A percentile compares a stretch with the other conserved stretches of the same genome.
phyloP scores from a whole-genome alignment of 1,140 invertebrate genomes.

The Thaumetopoea pityocampa region DNA sequence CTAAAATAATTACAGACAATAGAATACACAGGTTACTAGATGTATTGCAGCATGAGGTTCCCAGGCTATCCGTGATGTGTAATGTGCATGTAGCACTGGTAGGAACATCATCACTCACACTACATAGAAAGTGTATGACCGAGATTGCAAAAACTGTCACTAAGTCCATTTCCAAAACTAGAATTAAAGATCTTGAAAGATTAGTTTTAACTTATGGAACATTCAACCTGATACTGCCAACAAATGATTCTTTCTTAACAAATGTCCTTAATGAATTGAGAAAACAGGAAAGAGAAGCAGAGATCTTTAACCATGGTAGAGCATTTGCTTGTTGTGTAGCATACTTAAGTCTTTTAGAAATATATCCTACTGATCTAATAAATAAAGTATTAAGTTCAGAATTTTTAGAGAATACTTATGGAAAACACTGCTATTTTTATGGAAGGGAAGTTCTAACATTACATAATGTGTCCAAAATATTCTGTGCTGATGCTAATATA shows the following conservation, averaged over 20 bases:
- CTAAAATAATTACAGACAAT: conserved; percentile 34
- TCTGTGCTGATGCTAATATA: conserved; percentile 73
- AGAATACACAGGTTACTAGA: conserved; percentile 55
- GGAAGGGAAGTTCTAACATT: conserved; percentile 76
- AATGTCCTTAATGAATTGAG: conserved; percentile 72
- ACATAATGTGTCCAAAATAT: conserved; percentile 75
- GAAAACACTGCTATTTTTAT: conserved; percentile 47
- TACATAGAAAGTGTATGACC: conserved; percentile 56
- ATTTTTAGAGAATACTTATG: conserved; percentile 63
- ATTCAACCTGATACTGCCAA: conserved; percentile 73
- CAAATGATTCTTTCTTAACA: conserved; percentile 65
- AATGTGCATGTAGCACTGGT: conserved; percentile 76
- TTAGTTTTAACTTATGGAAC: conserved; percentile 72
- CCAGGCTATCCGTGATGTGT: conserved; percentile 64
- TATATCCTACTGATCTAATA: conserved; percentile 76
- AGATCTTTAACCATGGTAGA: conserved; percentile 66
- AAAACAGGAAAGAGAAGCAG: conserved; percentile 52
- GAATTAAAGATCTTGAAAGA: conserved; percentile 81
- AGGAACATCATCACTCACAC: conserved; percentile 59
- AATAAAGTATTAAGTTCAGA: conserved; percentile 58
- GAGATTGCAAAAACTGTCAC: conserved; percentile 49
- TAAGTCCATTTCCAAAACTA: conserved; percentile 40
- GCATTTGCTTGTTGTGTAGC: conserved; percentile 66
- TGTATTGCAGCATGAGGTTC: conserved; percentile 58
- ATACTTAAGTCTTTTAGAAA: conserved; percentile 66